phyloP scores from a whole-genome alignment of 2,113 vertebrate genomes.

The Peromyscus leucopus region DNA sequence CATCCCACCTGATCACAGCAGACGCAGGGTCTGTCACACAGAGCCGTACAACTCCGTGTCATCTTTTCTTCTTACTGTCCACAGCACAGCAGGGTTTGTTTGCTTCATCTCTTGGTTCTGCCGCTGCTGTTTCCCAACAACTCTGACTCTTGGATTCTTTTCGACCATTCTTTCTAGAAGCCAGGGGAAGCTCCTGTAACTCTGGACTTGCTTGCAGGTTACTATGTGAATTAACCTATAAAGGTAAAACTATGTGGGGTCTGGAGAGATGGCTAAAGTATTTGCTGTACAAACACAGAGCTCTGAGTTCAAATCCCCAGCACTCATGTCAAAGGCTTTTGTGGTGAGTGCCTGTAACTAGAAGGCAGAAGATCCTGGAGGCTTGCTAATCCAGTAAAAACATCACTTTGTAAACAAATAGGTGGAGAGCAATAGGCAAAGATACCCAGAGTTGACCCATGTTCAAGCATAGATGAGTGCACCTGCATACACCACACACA shows the following conservation, averaged over 20 bases:
- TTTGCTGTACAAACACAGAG: not conserved
- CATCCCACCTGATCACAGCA: not conserved
- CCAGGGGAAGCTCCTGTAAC: conserved; percentile 3
- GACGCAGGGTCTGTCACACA: not conserved
- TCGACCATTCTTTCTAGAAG: not conserved
- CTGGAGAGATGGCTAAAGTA: not conserved
- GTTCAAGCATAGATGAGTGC: not conserved
- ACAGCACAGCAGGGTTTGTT: not conserved
- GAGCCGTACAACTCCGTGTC: not conserved
- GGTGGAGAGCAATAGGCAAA: not conserved
- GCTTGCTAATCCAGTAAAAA: not conserved
- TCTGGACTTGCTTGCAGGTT: conserved; percentile 2
- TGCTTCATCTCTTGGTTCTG: not conserved
- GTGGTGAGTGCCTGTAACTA: not conserved
- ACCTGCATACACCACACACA: not conserved
- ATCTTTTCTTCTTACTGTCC: not conserved
- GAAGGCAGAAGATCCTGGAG: not conserved
- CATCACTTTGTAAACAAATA: not conserved
- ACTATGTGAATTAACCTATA: not conserved
- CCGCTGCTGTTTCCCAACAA: not conserved
- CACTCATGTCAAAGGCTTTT: not conserved
- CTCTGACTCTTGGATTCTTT: conserved; percentile 10
- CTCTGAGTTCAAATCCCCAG: not conserved
- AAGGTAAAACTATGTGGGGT: not conserved
- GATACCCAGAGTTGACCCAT: not conserved